Evolutionary conservation across 53 echinoderm and acorn worm genomes (phyloP).

Genomic region (Apostichopus leukothele): DNA sequence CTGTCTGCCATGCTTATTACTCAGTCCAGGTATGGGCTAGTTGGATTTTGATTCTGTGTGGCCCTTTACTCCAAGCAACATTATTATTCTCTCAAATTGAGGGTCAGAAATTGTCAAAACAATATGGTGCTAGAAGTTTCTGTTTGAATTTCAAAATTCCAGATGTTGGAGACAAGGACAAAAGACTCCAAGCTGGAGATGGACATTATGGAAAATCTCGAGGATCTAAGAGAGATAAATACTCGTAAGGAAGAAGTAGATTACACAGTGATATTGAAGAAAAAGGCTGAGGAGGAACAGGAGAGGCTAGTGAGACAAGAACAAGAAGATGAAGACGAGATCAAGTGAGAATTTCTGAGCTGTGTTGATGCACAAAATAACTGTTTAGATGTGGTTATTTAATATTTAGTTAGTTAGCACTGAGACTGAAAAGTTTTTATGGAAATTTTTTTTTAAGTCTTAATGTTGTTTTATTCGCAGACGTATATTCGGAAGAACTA

Average conservation of each 20-base stretch:
- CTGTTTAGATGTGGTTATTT: too few relatives aligned
- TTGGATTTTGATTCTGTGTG: too few relatives aligned
- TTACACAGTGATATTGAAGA: conserved; percentile 75
- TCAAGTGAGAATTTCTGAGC: conserved; percentile 52
- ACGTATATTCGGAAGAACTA: conserved; percentile 76
- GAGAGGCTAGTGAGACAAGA: conserved; percentile 62
- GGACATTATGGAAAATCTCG: conserved; percentile 97
- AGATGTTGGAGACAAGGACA: conserved; percentile 86
- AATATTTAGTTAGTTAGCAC: too few relatives aligned
- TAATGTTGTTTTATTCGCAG: conserved; percentile 30
- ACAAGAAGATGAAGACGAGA: conserved; percentile 85
- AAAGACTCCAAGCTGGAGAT: conserved; percentile 97
- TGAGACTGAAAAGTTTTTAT: too few relatives aligned
- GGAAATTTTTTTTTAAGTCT: too few relatives aligned
- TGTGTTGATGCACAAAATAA: too few relatives aligned
- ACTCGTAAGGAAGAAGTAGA: conserved; percentile 74
- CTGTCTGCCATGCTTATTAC: too few relatives aligned
- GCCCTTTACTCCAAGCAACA: not conserved
- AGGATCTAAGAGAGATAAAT: conserved; percentile 85
- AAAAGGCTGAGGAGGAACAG: conserved; percentile 72
- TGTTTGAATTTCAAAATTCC: not conserved
- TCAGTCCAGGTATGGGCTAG: too few relatives aligned
- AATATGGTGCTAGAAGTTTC: too few relatives aligned
- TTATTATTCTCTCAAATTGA: not conserved
- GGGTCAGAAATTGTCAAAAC: not conserved